Evolutionary conservation across 2,113 vertebrate genomes (phyloP), one percentile per base, ranked within the genome.

Genomic region (Vimba vimba): DNA sequence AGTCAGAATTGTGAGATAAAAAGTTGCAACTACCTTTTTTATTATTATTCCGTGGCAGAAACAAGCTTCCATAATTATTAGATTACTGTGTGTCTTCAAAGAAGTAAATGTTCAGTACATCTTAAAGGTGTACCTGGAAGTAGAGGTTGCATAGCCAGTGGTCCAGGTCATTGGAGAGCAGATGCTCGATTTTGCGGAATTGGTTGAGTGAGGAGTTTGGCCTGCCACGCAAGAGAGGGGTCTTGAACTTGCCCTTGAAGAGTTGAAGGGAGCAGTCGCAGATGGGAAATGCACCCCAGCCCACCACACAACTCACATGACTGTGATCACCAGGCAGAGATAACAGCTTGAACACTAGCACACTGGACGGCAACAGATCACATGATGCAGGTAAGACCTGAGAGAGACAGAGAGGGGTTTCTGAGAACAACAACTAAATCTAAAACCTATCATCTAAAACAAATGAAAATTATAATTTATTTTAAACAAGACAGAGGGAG

Each of bases 121-220:
- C 39, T 68, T 52, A 27, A 71, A 82, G 7, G 55, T 30, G 39
- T 75, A 99, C 97, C 97, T 99, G 95, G 89, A 99, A 99, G 93
- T 98, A 98, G 85, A 99, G 93, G 91, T 98, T 98, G 91, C 97
- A 97, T 64, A 99, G 90, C 97, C 97, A 99, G 86, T 95, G 93
- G 91, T 98, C 96, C 79, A 99, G 93, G 86, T 98, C 97, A 62
- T 93, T 93, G 57, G 94, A 96, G 88, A 99, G 95, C 85, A 96
- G 88, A 13, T 90, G 93, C 91, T 99, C 97, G 1, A 96, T 96
- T 93, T 96, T 96, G 88, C 87, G 90, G 92, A 98, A 98, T 87
- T 93, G 91, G 89, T 96, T 89, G 36, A 98, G 57, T 78, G 82
- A 94, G 78, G 89, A 79, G 81, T 95, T 87, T 0, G 96, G 96